These are phyloP conservation scores for Mythimna loreyi DNA, from an alignment of 2,888 invertebrate species.

Conservation along the genomic window DNA sequence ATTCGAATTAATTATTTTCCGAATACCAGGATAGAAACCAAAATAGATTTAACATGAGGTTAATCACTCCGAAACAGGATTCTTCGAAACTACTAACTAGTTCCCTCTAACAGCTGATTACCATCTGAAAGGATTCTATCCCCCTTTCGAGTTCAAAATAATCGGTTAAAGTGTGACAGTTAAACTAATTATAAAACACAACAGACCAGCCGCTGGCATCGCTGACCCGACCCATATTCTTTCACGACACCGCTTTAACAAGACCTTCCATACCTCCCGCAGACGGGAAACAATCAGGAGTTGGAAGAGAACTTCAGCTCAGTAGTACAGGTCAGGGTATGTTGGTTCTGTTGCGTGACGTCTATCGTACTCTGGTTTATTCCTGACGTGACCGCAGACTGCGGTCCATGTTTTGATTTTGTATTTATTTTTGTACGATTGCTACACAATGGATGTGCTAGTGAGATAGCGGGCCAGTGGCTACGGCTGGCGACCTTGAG, in stretches of 20 bases:
- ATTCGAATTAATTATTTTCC: no score
- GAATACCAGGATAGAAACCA: no score
- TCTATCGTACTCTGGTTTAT: slow-evolving; percentile 58
- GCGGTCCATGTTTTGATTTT: slow-evolving; percentile 55
- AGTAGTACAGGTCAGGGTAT: slow-evolving; percentile 47
- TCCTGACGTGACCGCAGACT: slow-evolving; percentile 59
- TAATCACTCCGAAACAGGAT: background rate
- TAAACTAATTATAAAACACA: slow-evolving; percentile 69
- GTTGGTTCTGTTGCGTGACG: slow-evolving; percentile 61
- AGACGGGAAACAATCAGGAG: background rate
- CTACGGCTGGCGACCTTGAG: slow-evolving; percentile 15
- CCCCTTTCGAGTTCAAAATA: slow-evolving; percentile 28
- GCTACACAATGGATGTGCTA: slow-evolving; percentile 37
- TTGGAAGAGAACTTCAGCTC: slow-evolving; percentile 7
- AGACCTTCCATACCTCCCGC: slow-evolving; percentile 51
- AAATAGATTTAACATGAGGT: background rate
- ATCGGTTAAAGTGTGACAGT: slow-evolving; percentile 33
- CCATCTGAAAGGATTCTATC: slow-evolving; percentile 9
- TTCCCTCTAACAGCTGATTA: slow-evolving; percentile 19
- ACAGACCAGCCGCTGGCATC: slow-evolving; percentile 60
- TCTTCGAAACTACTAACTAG: no score
- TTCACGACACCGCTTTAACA: slow-evolving; percentile 48
- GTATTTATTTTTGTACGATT: slow-evolving; percentile 44
- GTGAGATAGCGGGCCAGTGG: slow-evolving; percentile 8
- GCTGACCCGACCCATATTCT: slow-evolving; percentile 73